Base-by-base conservation (phyloP, 2,888 invertebrate species). In the Mythimna vitellina region DNA sequence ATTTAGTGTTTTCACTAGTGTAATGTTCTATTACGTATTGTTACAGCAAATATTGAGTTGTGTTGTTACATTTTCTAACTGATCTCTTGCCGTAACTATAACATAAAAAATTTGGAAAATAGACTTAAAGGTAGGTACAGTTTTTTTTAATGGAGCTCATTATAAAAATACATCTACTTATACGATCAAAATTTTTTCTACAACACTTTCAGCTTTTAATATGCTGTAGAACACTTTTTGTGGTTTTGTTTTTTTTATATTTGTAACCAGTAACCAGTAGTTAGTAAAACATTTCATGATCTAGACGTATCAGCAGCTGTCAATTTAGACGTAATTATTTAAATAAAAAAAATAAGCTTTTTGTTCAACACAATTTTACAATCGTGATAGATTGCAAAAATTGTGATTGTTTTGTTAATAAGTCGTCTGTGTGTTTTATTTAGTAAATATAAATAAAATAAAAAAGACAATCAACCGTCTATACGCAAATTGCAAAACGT, bases 1-100 rank as follows among this genome's bases (percentile, higher is more conserved):
- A 68, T 69, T 53, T 76, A 25, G 51, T 46, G 64, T 77, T 80
- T 80, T 80, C 70, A 73, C 67, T 67, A 17, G 20, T 56, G 58
- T 22, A 14, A 22, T 10, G 38, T 54, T 64, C 10, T 58, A 17
- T 72, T 80, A 67, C 71, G 57, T 65, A 29, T 57, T 49, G 22
- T 57, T 38, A 62, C 32, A 10, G 32, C 38, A 68, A 63, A 68
- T 65, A 68, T 65, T 53, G 22, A 6, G 29, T 17, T 4, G 20
- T 67, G 29, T 0, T 54, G 51, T 66, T 60, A 29, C 65, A 42
- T 63, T 25, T 17, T n/a, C 14, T 65, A 17, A 65, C 46, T 46
- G 6, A 49, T 46, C 8, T 53, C 1, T 6, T 3, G 8, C 6
- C n/a, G n/a, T 60, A 10, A 60, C 22, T 70, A 53, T 42, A 20